Evolutionary conservation across 2,797 vertebrate species (phyloP).

Genomic region (Paratrypauchen microcephalus): DNA sequence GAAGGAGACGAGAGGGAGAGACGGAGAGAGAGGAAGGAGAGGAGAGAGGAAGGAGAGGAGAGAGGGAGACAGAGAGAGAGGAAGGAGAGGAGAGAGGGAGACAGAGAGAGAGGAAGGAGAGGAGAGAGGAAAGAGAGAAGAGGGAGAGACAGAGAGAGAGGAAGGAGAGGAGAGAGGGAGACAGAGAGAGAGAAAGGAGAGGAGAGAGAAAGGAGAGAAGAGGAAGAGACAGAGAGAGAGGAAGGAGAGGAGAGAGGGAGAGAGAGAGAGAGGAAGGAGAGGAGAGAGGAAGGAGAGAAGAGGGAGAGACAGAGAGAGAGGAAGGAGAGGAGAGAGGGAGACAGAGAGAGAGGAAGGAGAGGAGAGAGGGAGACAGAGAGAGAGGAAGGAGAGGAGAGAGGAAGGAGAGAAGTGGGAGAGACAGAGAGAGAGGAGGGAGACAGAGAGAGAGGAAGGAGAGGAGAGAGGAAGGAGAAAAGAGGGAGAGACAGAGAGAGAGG

Average conservation of each 20-base stretch:
- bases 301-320: too few relatives aligned
- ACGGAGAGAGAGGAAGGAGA: too few relatives aligned
- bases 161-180: too few relatives aligned
- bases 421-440: too few relatives aligned
- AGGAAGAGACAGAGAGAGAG: neutral
- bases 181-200: neutral
- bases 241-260: neutral
- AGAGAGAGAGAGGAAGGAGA: neutral
- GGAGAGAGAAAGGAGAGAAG: neutral
- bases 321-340: neutral
- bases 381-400: neutral
- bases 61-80: neutral
- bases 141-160: too few relatives aligned
- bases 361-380: too few relatives aligned
- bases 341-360: neutral
- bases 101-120: neutral
- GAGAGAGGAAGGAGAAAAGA: too few relatives aligned
- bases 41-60: neutral
- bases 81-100: neutral
- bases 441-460: too few relatives aligned
- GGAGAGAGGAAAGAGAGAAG: neutral
- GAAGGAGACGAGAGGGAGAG: too few relatives aligned
- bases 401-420: too few relatives aligned
- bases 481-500: neutral
- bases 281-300: neutral